Evolutionary conservation across 2,888 invertebrate species (phyloP).

Genomic region (Polymixis lichenea): DNA sequence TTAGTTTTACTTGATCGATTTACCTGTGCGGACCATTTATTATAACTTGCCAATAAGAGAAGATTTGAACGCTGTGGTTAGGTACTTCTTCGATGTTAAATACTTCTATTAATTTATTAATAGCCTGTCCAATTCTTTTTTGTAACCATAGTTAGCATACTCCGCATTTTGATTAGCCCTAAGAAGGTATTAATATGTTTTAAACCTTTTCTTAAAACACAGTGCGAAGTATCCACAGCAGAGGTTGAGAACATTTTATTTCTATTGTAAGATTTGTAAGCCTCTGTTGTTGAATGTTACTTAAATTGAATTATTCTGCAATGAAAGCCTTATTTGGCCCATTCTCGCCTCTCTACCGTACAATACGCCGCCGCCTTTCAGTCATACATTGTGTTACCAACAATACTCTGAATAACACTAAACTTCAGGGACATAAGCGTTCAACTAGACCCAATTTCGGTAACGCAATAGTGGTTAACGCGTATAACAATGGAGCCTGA

Average conservation of each 20-base stretch:
- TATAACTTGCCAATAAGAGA: no score
- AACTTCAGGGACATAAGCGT: conserved; percentile 62
- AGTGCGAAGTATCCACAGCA: background rate
- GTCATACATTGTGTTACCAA: conserved; percentile 41
- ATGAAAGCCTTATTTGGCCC: conserved; percentile 42
- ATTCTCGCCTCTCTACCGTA: conserved; percentile 8
- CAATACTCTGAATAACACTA: conserved; percentile 63
- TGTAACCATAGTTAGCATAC: background rate
- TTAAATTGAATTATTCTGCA: conserved; percentile 39
- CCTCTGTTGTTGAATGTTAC: conserved; percentile 27
- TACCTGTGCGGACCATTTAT: no score
- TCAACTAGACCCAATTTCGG: conserved; percentile 65
- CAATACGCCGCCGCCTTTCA: conserved; percentile 37
- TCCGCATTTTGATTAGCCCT: background rate
- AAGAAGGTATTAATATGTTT: background rate
- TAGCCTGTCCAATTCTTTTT: no score
- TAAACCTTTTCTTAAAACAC: background rate
- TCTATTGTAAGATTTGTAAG: conserved; percentile 11
- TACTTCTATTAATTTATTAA: no score
- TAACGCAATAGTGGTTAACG: conserved; percentile 65
- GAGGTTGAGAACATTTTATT: conserved; percentile 20
- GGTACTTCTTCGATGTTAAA: background rate
- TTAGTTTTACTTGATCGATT: no score
- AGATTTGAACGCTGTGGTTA: background rate
- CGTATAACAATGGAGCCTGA: conserved; percentile 68